phyloP scores from a whole-genome alignment of 2,888 invertebrate genomes.

The Hirtodrosophila confusa region DNA sequence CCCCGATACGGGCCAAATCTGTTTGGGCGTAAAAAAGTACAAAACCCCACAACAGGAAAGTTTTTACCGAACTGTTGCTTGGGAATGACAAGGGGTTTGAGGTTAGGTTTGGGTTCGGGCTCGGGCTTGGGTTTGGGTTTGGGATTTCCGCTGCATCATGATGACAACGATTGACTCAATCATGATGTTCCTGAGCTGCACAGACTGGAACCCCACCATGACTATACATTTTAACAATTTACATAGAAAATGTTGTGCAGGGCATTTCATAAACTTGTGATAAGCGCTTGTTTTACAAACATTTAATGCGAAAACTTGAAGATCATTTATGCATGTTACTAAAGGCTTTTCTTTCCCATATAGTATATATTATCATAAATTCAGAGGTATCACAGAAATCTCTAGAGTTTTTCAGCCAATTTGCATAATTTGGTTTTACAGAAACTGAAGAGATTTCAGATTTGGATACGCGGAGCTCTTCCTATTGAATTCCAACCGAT shows the following conservation, averaged over 20 bases:
- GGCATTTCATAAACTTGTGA: conserved; percentile 6
- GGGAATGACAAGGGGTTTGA: neutral
- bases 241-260: conserved; percentile 30
- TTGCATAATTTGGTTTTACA: too few relatives aligned
- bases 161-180: conserved; percentile 38
- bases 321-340: conserved; percentile 1
- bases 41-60: conserved; percentile 10
- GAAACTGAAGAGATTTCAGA: too few relatives aligned
- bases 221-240: conserved; percentile 35
- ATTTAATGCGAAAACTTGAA: neutral
- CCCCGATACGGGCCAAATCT: conserved; percentile 64
- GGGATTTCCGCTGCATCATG: conserved; percentile 38
- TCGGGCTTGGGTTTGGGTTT: conserved; percentile 6
- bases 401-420: conserved; percentile 86
- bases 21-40: conserved; percentile 48
- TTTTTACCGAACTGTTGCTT: conserved; percentile 29
- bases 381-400: too few relatives aligned
- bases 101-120: neutral
- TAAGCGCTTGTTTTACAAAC: conserved; percentile 16
- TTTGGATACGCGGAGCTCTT: too few relatives aligned
- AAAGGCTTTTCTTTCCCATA: neutral
- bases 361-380: too few relatives aligned
- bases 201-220: conserved; percentile 18
- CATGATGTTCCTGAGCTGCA: conserved; percentile 25
- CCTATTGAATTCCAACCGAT: too few relatives aligned